These are phyloP conservation scores for Apotomis betuletana DNA, from an alignment of 2,888 invertebrate species.

Conservation along the genomic window DNA sequence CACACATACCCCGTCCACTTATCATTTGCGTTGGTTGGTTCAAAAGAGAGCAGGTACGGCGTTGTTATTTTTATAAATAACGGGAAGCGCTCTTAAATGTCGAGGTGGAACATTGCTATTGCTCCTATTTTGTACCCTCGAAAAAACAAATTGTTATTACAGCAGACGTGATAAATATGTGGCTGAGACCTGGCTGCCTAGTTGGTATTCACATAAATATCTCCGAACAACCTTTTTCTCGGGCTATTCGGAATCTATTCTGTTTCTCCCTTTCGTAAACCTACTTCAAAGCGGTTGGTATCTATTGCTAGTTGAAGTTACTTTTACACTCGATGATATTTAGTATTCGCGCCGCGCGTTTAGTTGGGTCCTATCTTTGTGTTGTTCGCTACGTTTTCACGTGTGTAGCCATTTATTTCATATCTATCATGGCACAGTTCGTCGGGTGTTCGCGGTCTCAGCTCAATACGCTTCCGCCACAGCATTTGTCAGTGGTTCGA, in stretches of 20 bases:
- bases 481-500: constrained; percentile 42
- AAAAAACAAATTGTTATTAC: constrained; percentile 42
- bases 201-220: constrained; percentile 42
- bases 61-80: constrained; percentile 41
- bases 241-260: constrained; percentile 32
- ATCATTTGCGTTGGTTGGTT: constrained; percentile 30
- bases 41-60: constrained; percentile 29
- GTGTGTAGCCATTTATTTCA: constrained; percentile 31
- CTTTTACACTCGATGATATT: constrained; percentile 20
- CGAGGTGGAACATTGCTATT: constrained; percentile 35
- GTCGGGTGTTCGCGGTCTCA: constrained; percentile 29
- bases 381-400: constrained; percentile 5
- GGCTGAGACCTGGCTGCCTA: constrained; percentile 36
- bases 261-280: constrained; percentile 31
- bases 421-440: constrained; percentile 36
- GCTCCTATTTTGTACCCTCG: constrained; percentile 38
- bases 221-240: constrained; percentile 37
- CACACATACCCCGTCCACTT: constrained; percentile 27
- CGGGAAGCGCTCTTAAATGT: constrained; percentile 29
- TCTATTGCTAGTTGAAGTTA: constrained; percentile 27
- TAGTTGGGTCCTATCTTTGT: constrained; percentile 18
- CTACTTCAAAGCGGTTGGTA: constrained; percentile 26
- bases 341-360: constrained; percentile 32
- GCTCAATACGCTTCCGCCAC: constrained; percentile 32
- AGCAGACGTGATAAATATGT: constrained; percentile 41